Evolutionary conservation across 2,113 vertebrate species (phyloP).

Genomic region (Esox niger): DNA sequence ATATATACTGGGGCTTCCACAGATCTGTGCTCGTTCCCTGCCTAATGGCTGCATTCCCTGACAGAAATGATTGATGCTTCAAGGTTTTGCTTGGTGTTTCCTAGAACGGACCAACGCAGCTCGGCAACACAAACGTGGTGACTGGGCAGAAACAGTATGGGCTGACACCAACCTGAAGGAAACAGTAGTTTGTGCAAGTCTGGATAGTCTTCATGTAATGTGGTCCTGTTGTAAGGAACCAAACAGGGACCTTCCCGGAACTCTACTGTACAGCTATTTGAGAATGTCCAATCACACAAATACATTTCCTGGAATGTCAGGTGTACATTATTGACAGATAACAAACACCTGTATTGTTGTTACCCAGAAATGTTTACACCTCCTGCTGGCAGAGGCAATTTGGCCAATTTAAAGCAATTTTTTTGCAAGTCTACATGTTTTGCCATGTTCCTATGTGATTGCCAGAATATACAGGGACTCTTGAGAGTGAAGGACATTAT

Average conservation of each 20-base stretch:
- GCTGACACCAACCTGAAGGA: background rate
- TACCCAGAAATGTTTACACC: background rate
- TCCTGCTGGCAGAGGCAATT: conserved; percentile 13
- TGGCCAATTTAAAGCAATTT: too few relatives aligned
- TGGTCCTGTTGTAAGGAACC: conserved; percentile 8
- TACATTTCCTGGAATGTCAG: too few relatives aligned
- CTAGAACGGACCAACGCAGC: background rate
- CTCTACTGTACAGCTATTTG: conserved; percentile 8
- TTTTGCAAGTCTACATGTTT: too few relatives aligned
- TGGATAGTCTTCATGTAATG: conserved; percentile 25
- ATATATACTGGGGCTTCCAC: conserved; percentile 12
- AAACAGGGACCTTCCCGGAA: conserved; percentile 17
- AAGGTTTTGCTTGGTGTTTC: background rate
- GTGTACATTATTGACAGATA: conserved; percentile 10
- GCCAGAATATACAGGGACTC: conserved; percentile 17
- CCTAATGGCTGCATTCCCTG: conserved; percentile 11
- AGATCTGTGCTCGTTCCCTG: conserved; percentile 17
- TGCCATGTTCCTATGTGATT: too few relatives aligned
- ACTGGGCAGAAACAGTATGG: background rate
- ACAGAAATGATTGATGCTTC: background rate
- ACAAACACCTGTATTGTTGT: conserved; percentile 12
- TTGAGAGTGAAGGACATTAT: background rate
- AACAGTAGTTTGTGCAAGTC: conserved; percentile 5
- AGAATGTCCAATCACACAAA: too few relatives aligned
- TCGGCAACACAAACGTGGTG: background rate